Evolutionary conservation across 1,140 invertebrate species (phyloP).

Genomic region (Dinoponera quadriceps): DNA sequence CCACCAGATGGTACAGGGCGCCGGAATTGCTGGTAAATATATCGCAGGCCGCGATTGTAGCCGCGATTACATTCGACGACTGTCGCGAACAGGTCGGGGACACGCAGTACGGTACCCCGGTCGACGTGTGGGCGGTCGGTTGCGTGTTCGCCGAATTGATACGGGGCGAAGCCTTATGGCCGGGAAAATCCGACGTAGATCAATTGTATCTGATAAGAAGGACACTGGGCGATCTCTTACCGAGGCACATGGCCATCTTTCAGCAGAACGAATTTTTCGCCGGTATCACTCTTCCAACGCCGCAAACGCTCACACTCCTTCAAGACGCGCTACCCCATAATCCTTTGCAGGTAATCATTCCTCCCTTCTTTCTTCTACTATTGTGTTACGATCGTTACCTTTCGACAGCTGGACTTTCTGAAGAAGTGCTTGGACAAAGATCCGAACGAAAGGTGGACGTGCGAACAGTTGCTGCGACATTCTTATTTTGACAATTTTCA

Average conservation of each 20-base stretch:
- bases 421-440: constrained; percentile 98
- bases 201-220: constrained; percentile 98
- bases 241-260: constrained; percentile 97
- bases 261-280: constrained; percentile 98
- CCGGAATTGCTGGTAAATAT: constrained; percentile 93
- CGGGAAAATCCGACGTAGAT: constrained; percentile 99
- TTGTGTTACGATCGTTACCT: not conserved
- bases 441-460: constrained; percentile 95
- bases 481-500: constrained; percentile 94
- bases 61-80: no score
- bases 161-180: constrained; percentile 98
- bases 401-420: constrained; percentile 92
- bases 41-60: no score
- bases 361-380: not conserved
- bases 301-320: constrained; percentile 93
- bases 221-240: constrained; percentile 95
- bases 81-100: constrained; percentile 94
- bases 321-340: constrained; percentile 93
- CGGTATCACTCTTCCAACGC: constrained; percentile 96
- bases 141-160: constrained; percentile 98
- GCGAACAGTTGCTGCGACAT: constrained; percentile 95
- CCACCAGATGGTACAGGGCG: constrained; percentile 98
- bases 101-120: constrained; percentile 97
- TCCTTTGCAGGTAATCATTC: constrained; percentile 81
- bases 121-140: constrained; percentile 98